Conservation (phyloP, 1,140 invertebrate species). For the Dreissena rostriformis region DNA sequence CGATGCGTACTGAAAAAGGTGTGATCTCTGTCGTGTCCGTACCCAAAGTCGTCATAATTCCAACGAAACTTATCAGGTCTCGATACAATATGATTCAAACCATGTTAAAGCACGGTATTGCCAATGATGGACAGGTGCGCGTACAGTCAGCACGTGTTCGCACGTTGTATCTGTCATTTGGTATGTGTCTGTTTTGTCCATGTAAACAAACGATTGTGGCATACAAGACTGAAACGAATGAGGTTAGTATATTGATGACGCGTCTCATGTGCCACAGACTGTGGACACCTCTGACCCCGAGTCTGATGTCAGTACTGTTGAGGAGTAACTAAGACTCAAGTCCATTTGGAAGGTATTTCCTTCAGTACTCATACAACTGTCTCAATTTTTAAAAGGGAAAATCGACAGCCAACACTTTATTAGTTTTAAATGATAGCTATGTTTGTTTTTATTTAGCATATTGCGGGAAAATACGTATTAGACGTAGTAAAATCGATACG, state of each 20-base stretch:
- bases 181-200: constrained; percentile 33
- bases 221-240: constrained; percentile 18
- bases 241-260: constrained; percentile 15
- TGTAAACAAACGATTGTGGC: neutral
- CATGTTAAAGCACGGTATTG: constrained; percentile 37
- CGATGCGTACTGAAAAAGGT: neutral
- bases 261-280: neutral
- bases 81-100: constrained; percentile 19
- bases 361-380: no score
- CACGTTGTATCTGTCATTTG: constrained; percentile 42
- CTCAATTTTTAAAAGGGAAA: no score
- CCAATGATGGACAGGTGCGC: constrained; percentile 25
- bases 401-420: no score
- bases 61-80: constrained; percentile 32
- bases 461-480: no score
- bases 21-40: neutral
- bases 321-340: no score
- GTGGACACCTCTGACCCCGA: no score
- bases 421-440: no score
- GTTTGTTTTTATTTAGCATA: no score
- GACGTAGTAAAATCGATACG: no score
- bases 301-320: no score
- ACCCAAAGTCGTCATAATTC: constrained; percentile 37
- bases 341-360: no score
- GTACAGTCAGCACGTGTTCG: constrained; percentile 38